phyloP scores from a whole-genome alignment of 2,797 vertebrate species.

The Sciurus vulgaris region DNA sequence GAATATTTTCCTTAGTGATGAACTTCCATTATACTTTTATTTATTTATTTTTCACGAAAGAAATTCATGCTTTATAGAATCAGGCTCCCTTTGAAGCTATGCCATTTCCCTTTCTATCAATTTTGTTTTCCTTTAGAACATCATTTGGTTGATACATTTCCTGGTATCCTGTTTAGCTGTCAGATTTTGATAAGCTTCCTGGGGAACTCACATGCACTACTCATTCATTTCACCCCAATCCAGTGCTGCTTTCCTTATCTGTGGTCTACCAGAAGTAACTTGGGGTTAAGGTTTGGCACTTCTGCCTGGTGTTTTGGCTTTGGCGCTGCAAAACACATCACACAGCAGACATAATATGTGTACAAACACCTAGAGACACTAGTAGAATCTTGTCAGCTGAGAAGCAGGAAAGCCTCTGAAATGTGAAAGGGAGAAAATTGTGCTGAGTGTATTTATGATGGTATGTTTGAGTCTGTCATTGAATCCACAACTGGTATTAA shows the following conservation, averaged over 20 bases:
- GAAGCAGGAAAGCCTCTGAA: conserved; percentile 55
- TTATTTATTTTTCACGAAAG: conserved; percentile 76
- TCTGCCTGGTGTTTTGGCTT: conserved; percentile 74
- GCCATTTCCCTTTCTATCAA: conserved; percentile 46
- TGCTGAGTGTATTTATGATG: conserved; percentile 44
- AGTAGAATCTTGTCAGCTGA: conserved; percentile 68
- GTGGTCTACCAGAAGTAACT: conserved; percentile 74
- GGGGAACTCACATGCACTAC: conserved; percentile 68
- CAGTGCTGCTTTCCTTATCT: conserved; percentile 74
- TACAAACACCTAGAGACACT: conserved; percentile 59
- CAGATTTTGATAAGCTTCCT: conserved; percentile 73
- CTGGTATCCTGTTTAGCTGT: conserved; percentile 69
- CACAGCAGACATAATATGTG: conserved; percentile 69
- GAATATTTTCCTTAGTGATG: conserved; percentile 68
- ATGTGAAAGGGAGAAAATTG: conserved; percentile 56
- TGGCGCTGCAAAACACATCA: conserved; percentile 67
- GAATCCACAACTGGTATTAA: conserved; percentile 63
- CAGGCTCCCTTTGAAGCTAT: conserved; percentile 69
- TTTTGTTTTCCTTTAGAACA: conserved; percentile 71
- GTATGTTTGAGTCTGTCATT: conserved; percentile 44
- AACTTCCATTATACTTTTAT: conserved; percentile 73
- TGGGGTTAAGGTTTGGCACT: conserved; percentile 78
- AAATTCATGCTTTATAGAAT: conserved; percentile 55
- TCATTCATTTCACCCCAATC: conserved; percentile 72
- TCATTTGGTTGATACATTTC: conserved; percentile 75